Evolutionary conservation across 2,113 vertebrate genomes (phyloP), one percentile per base, ranked within the genome.

Genomic region (Melanotaenia duboulayi): DNA sequence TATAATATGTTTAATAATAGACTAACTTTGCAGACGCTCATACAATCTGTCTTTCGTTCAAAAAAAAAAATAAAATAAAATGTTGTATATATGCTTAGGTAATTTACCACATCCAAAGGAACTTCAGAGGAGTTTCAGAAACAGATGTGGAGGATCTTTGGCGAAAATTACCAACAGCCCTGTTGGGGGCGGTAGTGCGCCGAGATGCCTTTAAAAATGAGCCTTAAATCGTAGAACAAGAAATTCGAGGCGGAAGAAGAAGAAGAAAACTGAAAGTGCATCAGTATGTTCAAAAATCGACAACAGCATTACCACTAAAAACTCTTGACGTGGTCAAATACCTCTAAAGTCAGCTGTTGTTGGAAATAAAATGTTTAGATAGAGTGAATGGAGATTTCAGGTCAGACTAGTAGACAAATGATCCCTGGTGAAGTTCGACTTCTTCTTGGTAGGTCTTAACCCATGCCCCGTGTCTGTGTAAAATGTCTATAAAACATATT

Each of bases 351-450:
- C 2, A 19, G 46, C 0, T 20, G 11, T 9, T 14, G 9, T 0
- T 35, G 22, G 14, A 24, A 32, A 23, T 39, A 1, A 23, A 17
- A 60, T 61, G 67, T 71, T 0, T 52, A 7, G 1, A 32, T 17
- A 13, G 37, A 25, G 35, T 63, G 39, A 54, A 58, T 66, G 64
- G 57, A 70, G 40, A 28, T 39, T 37, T 37, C 17, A 62, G 24
- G 51, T 25, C 3, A 35, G 50, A 37, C 56, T 32, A 57, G 57
- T 16, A 61, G 40, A 64, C 7, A 24, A 13, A 62, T 9, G 54
- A 28, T 64, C 39, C 44, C 14, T 32, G 16, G 14, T 57, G 20
- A 52, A 50, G 55, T 35, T 61, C 39, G 60, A 67, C 40, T 25
- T 65, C 12, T 48, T 24, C 0, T 19, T 22, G 25, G 66, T 69